A percentile compares a stretch with the other conserved stretches of the same genome.
Evolutionary conservation across 2,113 vertebrate species (phyloP).

Genomic region (Dendropsophus ebraccatus): DNA sequence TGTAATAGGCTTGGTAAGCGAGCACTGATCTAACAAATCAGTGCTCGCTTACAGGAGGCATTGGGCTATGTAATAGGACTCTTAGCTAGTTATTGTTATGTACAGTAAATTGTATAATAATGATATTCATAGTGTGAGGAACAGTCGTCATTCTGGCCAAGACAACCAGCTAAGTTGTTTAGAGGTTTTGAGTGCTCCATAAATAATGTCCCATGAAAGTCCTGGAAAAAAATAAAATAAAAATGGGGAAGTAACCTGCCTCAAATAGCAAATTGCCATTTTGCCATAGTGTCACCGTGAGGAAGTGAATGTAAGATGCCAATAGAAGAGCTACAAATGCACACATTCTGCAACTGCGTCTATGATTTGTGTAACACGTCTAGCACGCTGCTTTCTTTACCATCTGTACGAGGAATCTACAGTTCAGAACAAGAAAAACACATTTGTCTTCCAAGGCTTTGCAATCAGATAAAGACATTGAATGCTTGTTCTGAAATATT

Average conservation of each 20-base stretch:
- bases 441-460: neutral
- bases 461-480: neutral
- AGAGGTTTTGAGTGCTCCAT: neutral
- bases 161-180: neutral
- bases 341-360: neutral
- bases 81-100: no score
- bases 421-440: neutral
- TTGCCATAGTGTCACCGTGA: neutral
- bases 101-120: neutral
- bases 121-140: neutral
- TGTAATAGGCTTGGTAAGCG: no score
- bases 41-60: no score
- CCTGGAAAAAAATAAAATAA: neutral
- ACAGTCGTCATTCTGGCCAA: neutral
- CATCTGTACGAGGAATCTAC: neutral
- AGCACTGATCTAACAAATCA: no score
- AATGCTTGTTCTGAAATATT: slow-evolving; percentile 15
- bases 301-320: neutral
- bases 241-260: neutral
- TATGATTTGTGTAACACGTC: neutral
- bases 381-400: neutral
- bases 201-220: neutral
- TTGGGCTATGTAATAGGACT: no score
- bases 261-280: neutral
- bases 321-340: neutral